Base-by-base conservation (phyloP, 2,113 vertebrate species). In the Paedocypris sp. region DNA sequence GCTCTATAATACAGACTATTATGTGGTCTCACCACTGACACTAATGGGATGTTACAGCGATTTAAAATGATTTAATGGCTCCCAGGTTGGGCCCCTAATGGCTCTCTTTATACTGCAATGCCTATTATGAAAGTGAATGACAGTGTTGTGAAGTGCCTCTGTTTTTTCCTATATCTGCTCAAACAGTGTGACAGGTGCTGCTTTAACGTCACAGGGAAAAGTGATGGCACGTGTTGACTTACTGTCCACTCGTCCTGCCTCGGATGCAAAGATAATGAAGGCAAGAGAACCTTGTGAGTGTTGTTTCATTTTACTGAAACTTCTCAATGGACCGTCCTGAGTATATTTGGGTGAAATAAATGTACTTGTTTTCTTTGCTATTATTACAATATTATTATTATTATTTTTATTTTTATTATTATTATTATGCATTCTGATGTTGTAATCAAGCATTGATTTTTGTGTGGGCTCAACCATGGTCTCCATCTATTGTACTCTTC, bases 11-110 rank as follows among this genome's bases (percentile, higher is more conserved):
- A 91, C 89, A 88, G 89, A 90, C 91, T 90, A 93, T 93, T 93
- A 97, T 92, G 90, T 91, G 89, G 87, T 89, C 88, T 90, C 87
- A 86, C 87, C 87, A 90, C 88, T 93, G 92, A 95, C 91, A 92
- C 90, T 97, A 98, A 98, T 98, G 91, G 94, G 93, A 96, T 94
- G 91, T 97, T 96, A 93, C 91, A 97, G 91, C 86, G 89, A 92
- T 95, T 96, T 94, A 91, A 88, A 98, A 93, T 94, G 90, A 97
- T 98, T 97, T 98, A 95, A 98, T 97, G 91, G 92, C 89, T 94
- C 90, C 91, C 92, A 94, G 90, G 92, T 92, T 91, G 89, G 89
- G 82, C 77, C 92, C 91, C 89, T 94, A 94, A 96, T 94, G 90
- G 91, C 87, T 87, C 90, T 91, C 90, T 94, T 95, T 94, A 93